A percentile compares a stretch with the other conserved stretches of the same genome.
These are phyloP conservation scores for Halocynthia roretzi DNA, from an alignment of 23 tunicate genomes.

Conservation along the genomic window DNA sequence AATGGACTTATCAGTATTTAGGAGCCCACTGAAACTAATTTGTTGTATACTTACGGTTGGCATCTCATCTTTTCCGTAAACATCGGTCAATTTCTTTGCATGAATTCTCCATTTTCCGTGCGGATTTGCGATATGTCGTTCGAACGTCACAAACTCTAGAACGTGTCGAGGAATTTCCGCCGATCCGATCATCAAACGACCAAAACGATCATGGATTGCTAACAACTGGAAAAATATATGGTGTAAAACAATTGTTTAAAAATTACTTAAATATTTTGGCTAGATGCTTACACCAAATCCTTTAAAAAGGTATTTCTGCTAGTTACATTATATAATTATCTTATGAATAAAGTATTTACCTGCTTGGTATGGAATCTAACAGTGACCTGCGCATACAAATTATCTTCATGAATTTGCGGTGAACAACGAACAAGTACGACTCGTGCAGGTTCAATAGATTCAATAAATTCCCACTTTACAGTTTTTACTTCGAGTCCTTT, in stretches of 20 bases:
- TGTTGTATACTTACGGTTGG: conserved; percentile 27
- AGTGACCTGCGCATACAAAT: conserved; percentile 74
- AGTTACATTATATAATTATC: no score
- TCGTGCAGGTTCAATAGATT: conserved; percentile 73
- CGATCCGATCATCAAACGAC: conserved; percentile 77
- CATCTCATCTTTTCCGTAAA: conserved; percentile 38
- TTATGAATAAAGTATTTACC: no score
- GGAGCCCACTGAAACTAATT: background rate
- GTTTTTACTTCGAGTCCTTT: conserved; percentile 69
- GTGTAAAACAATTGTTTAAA: background rate
- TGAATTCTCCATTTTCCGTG: conserved; percentile 89
- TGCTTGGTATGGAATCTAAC: conserved; percentile 84
- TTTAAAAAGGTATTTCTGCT: no score
- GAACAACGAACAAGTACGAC: conserved; percentile 33
- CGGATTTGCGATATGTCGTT: conserved; percentile 74
- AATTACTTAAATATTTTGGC: background rate
- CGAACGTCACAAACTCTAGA: conserved; percentile 86
- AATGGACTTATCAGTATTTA: no score
- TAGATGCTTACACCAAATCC: background rate
- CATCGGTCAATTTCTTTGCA: conserved; percentile 37
- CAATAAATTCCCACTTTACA: conserved; percentile 59
- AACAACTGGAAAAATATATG: conserved; percentile 36
- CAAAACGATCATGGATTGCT: conserved; percentile 80
- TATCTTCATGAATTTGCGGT: conserved; percentile 51
- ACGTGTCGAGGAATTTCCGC: conserved; percentile 53